phyloP scores from a whole-genome alignment of 2,113 vertebrate species.

The Sceloporus tristichus region DNA sequence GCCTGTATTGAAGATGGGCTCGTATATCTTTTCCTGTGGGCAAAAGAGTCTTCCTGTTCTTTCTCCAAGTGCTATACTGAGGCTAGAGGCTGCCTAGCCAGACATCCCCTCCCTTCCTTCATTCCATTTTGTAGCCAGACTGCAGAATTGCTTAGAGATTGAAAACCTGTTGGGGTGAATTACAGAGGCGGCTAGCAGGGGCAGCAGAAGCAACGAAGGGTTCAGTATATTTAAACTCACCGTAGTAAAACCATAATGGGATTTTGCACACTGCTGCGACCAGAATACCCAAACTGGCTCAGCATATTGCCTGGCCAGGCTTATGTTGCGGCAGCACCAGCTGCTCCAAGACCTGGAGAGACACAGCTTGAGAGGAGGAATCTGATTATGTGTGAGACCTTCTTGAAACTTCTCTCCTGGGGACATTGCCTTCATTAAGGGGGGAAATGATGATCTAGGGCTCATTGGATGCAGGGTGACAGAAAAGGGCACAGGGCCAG shows the following conservation, averaged over 20 bases:
- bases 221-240: conserved; percentile 61
- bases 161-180: conserved; percentile 67
- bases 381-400: neutral
- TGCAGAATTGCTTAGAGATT: conserved; percentile 56
- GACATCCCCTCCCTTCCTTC: neutral
- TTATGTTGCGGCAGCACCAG: neutral
- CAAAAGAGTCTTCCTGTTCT: conserved; percentile 8
- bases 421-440: neutral
- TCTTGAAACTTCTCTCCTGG: neutral
- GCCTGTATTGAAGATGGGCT: neutral
- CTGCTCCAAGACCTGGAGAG: conserved; percentile 7
- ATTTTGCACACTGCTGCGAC: conserved; percentile 62
- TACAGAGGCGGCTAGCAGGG: conserved; percentile 62
- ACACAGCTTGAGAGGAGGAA: neutral
- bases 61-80: neutral
- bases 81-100: neutral
- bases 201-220: conserved; percentile 41
- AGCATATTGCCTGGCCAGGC: conserved; percentile 5
- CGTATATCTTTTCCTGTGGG: conserved; percentile 8
- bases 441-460: neutral
- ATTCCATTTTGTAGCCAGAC: neutral
- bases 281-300: conserved; percentile 63
- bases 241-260: conserved; percentile 63
- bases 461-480: fast-evolving
- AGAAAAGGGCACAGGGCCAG: neutral